A percentile compares a stretch with the other conserved stretches of the same genome.
Conservation (phyloP, 1,140 invertebrate genomes). For the Radopholus similis region DNA sequence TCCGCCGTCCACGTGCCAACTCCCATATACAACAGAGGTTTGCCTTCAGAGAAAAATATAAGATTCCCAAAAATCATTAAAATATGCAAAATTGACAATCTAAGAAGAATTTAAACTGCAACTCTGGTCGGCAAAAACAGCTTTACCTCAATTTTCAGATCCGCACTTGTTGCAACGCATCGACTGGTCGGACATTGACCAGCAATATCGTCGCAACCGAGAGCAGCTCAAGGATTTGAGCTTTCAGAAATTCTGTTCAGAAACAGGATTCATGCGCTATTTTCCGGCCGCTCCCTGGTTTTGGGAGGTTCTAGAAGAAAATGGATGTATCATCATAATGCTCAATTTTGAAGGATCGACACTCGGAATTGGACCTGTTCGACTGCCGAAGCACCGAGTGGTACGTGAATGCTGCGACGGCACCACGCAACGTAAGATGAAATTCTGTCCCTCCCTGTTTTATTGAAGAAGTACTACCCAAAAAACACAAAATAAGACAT, state of each 20-base stretch:
- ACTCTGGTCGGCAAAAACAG: too few species aligned
- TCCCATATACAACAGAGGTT: conserved; percentile 57
- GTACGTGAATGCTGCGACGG: conserved; percentile 21
- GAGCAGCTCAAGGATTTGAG: conserved; percentile 55
- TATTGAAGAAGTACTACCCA: too few species aligned
- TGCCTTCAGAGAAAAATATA: too few species aligned
- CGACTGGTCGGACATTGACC: conserved; percentile 58
- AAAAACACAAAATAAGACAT: neutral
- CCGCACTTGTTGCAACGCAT: conserved; percentile 50
- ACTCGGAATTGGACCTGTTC: conserved; percentile 50
- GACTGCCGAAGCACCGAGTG: conserved; percentile 55
- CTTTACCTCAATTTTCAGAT: conserved; percentile 35
- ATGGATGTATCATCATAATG: neutral
- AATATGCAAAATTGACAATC: too few species aligned
- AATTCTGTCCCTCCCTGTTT: too few species aligned
- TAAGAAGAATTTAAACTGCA: too few species aligned
- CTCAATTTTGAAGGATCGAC: neutral
- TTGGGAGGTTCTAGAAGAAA: conserved; percentile 46
- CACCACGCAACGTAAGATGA: conserved; percentile 9
- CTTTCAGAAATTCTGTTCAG: conserved; percentile 59
- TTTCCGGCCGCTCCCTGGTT: conserved; percentile 57
- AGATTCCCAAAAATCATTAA: too few species aligned
- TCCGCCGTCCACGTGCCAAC: conserved; percentile 60
- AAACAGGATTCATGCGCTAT: conserved; percentile 58
- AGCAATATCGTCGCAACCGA: conserved; percentile 55